phyloP scores from a whole-genome alignment of 2,113 vertebrate genomes.

The Chloroceryle aenea region DNA sequence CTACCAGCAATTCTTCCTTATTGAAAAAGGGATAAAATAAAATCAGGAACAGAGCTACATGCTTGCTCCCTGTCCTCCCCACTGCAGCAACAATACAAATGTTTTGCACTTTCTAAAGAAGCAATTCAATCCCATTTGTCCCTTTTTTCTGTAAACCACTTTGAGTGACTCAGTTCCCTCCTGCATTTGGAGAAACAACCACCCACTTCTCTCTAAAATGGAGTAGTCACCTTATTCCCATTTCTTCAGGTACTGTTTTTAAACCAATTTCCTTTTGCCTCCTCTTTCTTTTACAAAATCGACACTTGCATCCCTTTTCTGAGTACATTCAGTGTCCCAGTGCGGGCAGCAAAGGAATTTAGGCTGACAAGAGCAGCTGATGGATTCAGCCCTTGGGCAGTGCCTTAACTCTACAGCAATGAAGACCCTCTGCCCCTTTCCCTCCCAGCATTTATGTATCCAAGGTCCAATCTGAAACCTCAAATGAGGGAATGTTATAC shows the following conservation, averaged over 20 bases:
- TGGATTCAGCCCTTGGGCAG: not conserved
- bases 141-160: not conserved
- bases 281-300: not conserved
- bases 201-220: not conserved
- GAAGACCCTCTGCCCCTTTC: not conserved
- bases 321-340: rapidly evolving
- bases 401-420: rapidly evolving
- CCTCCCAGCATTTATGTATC: rapidly evolving
- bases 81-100: not conserved
- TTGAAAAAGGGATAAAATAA: not conserved
- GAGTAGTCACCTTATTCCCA: not conserved
- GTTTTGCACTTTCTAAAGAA: not conserved
- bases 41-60: not conserved
- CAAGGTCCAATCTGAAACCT: not conserved
- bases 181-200: not conserved
- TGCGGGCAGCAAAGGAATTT: not conserved
- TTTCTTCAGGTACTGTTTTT: not conserved
- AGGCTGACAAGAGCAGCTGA: not conserved
- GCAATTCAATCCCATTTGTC: not conserved
- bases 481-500: not conserved
- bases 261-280: not conserved
- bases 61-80: not conserved
- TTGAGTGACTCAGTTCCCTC: not conserved
- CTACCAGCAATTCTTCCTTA: not conserved
- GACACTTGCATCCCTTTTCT: not conserved